phyloP scores from a whole-genome alignment of 2,888 invertebrate species.

The Epinotia demarniana region DNA sequence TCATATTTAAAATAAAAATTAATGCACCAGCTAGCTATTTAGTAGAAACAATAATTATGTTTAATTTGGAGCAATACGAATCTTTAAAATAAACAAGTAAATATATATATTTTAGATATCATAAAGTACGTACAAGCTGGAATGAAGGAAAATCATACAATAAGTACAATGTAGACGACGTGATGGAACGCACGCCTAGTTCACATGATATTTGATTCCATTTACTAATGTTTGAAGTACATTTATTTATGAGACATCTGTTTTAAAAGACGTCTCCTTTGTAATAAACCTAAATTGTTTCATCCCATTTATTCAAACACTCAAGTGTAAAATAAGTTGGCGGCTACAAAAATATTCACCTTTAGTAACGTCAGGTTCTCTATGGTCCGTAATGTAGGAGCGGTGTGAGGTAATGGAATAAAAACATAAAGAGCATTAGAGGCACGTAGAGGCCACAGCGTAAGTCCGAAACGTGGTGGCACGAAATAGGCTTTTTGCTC shows the following conservation, averaged over 20 bases:
- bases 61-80: no score
- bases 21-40: no score
- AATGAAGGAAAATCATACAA: no score
- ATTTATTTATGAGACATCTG: not conserved
- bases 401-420: conserved; percentile 73
- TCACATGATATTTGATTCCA: not conserved
- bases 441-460: conserved; percentile 58
- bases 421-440: conserved; percentile 73
- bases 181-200: not conserved
- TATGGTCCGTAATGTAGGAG: conserved; percentile 46
- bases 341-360: conserved; percentile 55
- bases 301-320: conserved; percentile 45
- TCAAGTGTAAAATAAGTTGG: conserved; percentile 52
- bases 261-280: not conserved
- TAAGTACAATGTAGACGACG: no score
- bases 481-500: conserved; percentile 27
- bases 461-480: conserved; percentile 48
- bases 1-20: no score
- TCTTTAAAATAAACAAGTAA: no score
- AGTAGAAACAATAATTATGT: no score
- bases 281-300: conserved; percentile 23
- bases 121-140: no score
- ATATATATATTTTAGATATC: no score
- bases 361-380: conserved; percentile 60
- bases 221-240: not conserved